Evolutionary conservation across 2,888 invertebrate species (phyloP).

Genomic region (Cosmia trapezina): DNA sequence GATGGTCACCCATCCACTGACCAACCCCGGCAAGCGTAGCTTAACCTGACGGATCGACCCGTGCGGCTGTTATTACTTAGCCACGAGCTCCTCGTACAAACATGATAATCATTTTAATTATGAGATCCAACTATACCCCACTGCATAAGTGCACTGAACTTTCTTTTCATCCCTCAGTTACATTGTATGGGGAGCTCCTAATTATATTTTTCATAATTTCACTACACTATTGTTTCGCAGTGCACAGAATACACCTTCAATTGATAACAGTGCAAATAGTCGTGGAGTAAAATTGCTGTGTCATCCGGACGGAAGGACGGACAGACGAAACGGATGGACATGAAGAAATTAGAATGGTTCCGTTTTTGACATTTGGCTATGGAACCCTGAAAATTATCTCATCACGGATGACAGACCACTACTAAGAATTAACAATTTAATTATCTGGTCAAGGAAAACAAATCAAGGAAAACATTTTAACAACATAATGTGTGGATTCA

Average conservation of each 20-base stretch:
- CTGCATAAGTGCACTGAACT: neutral
- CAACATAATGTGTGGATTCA: neutral
- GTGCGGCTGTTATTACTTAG: no score
- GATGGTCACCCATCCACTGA: no score
- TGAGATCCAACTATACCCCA: neutral
- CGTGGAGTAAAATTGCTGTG: neutral
- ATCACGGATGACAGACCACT: neutral
- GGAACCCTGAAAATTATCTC: neutral
- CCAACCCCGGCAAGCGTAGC: no score
- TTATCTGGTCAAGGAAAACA: conserved; percentile 5
- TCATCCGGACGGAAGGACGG: neutral
- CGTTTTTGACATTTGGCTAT: neutral
- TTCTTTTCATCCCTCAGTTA: no score
- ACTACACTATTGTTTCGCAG: neutral
- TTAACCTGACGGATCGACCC: no score
- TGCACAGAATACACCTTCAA: neutral
- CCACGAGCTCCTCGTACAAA: no score
- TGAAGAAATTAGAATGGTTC: neutral
- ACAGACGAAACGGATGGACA: neutral
- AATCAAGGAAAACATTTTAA: neutral
- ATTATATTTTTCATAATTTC: neutral
- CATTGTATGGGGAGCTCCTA: no score
- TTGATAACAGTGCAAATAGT: neutral
- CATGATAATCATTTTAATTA: neutral
- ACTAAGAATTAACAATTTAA: conserved; percentile 2